Evolutionary conservation across 2,113 vertebrate genomes (phyloP).

Genomic region (Callithrix jacchus): DNA sequence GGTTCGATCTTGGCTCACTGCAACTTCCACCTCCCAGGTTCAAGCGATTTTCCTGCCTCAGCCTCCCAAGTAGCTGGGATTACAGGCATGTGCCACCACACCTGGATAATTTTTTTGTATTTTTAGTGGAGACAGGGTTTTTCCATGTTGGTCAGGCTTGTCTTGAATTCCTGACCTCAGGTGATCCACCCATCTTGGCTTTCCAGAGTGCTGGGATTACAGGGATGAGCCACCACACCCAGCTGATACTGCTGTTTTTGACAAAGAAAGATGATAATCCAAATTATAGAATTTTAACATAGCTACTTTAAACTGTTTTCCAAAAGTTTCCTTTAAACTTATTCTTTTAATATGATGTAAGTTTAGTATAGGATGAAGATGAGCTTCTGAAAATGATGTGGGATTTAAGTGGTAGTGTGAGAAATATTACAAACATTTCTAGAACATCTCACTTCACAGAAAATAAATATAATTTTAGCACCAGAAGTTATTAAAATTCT

Average conservation of each 20-base stretch:
- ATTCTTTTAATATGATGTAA: not conserved
- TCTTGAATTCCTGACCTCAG: no score
- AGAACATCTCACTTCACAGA: not conserved
- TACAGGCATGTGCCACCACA: no score
- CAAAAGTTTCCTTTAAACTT: constrained; percentile 26
- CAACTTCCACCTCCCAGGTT: no score
- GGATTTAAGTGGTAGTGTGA: not conserved
- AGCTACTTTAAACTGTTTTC: constrained; percentile 4
- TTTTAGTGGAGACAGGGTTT: no score
- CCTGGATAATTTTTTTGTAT: no score
- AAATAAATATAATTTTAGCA: not conserved
- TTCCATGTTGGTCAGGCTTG: no score
- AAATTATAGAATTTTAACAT: not conserved
- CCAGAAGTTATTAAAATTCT: constrained; percentile 16
- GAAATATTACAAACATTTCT: not conserved
- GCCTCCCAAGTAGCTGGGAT: no score
- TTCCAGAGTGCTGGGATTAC: no score
- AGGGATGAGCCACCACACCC: no score
- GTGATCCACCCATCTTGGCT: no score
- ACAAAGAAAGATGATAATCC: not conserved
- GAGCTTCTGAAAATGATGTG: not conserved
- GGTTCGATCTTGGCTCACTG: no score
- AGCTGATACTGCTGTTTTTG: constrained; percentile 20
- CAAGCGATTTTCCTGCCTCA: no score
- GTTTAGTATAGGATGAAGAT: not conserved